A percentile compares a stretch with the other conserved stretches of the same genome.
phyloP scores from a whole-genome alignment of 1,140 invertebrate species.

The Anastrepha obliqua region DNA sequence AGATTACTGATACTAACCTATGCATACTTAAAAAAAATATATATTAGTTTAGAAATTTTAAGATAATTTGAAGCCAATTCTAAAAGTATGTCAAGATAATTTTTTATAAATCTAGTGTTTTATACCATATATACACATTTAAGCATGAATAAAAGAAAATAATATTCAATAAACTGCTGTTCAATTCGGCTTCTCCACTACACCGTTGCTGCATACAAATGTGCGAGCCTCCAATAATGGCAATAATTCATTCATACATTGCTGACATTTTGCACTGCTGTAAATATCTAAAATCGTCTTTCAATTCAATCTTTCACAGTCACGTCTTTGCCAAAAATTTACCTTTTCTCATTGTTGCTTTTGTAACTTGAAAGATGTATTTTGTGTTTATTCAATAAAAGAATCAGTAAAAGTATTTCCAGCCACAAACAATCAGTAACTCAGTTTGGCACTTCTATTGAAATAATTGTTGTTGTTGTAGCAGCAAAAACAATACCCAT shows the following conservation, averaged over 20 bases:
- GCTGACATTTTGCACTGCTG: not conserved
- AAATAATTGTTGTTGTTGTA: not conserved
- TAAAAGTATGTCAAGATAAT: not conserved
- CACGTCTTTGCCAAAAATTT: slow-evolving; percentile 15
- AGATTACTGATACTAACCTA: slow-evolving; percentile 10
- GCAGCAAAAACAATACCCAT: no score
- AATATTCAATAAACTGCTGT: not conserved
- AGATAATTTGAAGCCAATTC: slow-evolving; percentile 9
- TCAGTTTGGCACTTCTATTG: not conserved
- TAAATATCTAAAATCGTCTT: no score
- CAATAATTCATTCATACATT: not conserved
- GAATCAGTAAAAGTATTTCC: not conserved
- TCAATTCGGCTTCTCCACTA: not conserved
- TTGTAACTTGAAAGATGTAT: not conserved
- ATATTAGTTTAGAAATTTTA: not conserved
- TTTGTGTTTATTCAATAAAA: not conserved
- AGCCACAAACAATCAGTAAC: not conserved
- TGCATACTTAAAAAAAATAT: not conserved
- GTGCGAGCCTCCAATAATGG: not conserved
- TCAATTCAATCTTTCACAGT: not conserved
- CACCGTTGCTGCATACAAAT: not conserved
- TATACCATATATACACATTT: no score
- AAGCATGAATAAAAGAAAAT: no score
- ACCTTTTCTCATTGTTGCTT: not conserved
- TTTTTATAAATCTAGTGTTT: no score